These are phyloP conservation scores for Phthorimaea operculella DNA, from an alignment of 1,140 invertebrate genomes.

Conservation along the genomic window DNA sequence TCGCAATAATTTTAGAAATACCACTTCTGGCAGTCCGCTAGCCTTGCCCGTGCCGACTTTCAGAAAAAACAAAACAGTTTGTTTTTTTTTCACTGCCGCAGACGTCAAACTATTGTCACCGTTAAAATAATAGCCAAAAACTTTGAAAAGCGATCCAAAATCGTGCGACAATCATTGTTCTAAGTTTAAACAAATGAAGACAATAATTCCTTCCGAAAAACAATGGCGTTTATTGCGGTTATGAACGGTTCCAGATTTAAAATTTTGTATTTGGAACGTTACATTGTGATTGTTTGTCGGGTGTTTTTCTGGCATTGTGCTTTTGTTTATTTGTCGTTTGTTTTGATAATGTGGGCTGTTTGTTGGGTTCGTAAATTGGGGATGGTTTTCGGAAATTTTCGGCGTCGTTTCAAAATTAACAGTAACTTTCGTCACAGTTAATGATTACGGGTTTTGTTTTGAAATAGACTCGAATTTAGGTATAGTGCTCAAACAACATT, in stretches of 20 bases:
- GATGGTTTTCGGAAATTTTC: background rate
- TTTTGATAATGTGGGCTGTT: slow-evolving; percentile 9
- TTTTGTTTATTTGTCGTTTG: slow-evolving; percentile 13
- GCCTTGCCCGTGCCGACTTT: background rate
- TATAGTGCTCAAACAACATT: no score
- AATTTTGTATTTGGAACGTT: slow-evolving; percentile 11
- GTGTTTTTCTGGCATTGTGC: background rate
- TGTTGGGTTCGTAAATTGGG: slow-evolving; percentile 4
- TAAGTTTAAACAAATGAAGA: slow-evolving; percentile 1
- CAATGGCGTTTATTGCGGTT: slow-evolving; percentile 35
- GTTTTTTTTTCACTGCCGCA: background rate
- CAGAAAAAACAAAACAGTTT: background rate
- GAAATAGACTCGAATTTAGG: no score
- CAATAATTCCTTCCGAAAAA: slow-evolving; percentile 3
- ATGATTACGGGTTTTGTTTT: no score
- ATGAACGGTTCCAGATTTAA: slow-evolving; percentile 17
- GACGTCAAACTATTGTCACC: no score
- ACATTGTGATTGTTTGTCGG: slow-evolving; percentile 11
- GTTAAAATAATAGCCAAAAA: no score
- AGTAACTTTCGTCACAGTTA: no score
- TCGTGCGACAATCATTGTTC: background rate
- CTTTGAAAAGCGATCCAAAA: no score
- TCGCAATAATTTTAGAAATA: no score
- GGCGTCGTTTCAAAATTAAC: no score
- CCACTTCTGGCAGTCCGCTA: no score